These are phyloP conservation scores for Gopherus flavomarginatus DNA, from an alignment of 2,113 vertebrate species.

Conservation along the genomic window DNA sequence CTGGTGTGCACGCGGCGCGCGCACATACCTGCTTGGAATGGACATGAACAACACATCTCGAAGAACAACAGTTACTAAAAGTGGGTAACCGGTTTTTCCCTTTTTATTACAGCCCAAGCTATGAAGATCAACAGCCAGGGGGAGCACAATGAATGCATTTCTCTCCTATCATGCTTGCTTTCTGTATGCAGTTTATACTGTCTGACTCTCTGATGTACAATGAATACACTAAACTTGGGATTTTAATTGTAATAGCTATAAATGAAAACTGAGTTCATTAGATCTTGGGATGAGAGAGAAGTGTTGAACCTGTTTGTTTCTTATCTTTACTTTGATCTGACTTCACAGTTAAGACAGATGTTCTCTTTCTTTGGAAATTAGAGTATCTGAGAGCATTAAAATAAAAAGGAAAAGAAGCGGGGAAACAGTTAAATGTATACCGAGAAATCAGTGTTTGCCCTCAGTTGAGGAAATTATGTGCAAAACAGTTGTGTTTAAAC, in stretches of 20 bases:
- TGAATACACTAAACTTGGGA: neutral
- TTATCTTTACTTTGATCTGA: neutral
- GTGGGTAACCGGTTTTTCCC: neutral
- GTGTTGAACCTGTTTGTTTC: neutral
- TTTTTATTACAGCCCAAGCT: neutral
- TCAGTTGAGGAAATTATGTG: neutral
- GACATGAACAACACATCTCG: no score
- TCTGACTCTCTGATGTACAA: rapidly evolving
- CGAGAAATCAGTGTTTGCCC: neutral
- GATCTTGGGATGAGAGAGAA: neutral
- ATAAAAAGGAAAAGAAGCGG: neutral
- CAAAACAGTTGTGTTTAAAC: neutral
- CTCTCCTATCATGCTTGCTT: neutral
- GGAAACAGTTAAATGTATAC: neutral
- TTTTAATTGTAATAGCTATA: neutral
- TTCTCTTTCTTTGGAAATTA: neutral
- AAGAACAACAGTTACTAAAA: no score
- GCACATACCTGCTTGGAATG: no score
- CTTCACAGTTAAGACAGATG: neutral
- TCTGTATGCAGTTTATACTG: neutral
- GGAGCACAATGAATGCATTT: neutral
- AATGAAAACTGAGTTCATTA: neutral
- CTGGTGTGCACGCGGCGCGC: no score
- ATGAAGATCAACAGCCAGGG: neutral
- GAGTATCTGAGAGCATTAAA: neutral